A percentile compares a stretch with the other conserved stretches of the same genome.
phyloP scores from a whole-genome alignment of 1,140 invertebrate genomes.

The Sycophila sp. region DNA sequence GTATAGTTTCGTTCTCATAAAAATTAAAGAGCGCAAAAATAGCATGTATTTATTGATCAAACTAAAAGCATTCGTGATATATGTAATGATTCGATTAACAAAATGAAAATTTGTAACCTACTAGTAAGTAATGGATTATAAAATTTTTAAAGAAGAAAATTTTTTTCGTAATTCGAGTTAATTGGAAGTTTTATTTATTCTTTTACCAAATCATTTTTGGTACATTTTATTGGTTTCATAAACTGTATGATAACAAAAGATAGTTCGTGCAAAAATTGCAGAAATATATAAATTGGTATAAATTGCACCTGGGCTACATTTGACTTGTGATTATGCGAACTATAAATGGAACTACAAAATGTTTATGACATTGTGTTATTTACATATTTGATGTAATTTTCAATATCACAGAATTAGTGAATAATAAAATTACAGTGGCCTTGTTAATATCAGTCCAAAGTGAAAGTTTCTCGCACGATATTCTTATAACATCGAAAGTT shows the following conservation, averaged over 20 bases:
- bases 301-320: slow-evolving; percentile 14
- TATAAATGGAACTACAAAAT: slow-evolving; percentile 5
- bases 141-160: too few relatives aligned
- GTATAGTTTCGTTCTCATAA: slow-evolving; percentile 16
- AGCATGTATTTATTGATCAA: slow-evolving; percentile 23
- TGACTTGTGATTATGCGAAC: slow-evolving; percentile 1
- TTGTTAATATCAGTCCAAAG: slow-evolving; percentile 27
- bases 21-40: slow-evolving; percentile 25
- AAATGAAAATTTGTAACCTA: slow-evolving; percentile 12
- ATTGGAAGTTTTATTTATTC: not conserved
- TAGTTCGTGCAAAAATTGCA: slow-evolving; percentile 11
- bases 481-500: slow-evolving; percentile 18
- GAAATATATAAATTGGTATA: slow-evolving; percentile 12
- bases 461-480: slow-evolving; percentile 13
- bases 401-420: slow-evolving; percentile 21
- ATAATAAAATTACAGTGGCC: slow-evolving; percentile 25
- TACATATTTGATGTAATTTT: slow-evolving; percentile 21
- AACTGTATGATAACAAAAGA: too few relatives aligned
- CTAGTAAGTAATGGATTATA: slow-evolving; percentile 18
- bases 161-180: not conserved
- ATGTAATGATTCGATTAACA: slow-evolving; percentile 14
- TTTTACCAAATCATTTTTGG: not conserved
- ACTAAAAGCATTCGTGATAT: slow-evolving; percentile 31
- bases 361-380: slow-evolving; percentile 13
- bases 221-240: not conserved